Base-by-base conservation (phyloP, 2,797 vertebrate species). In the Epinephelus awoara region DNA sequence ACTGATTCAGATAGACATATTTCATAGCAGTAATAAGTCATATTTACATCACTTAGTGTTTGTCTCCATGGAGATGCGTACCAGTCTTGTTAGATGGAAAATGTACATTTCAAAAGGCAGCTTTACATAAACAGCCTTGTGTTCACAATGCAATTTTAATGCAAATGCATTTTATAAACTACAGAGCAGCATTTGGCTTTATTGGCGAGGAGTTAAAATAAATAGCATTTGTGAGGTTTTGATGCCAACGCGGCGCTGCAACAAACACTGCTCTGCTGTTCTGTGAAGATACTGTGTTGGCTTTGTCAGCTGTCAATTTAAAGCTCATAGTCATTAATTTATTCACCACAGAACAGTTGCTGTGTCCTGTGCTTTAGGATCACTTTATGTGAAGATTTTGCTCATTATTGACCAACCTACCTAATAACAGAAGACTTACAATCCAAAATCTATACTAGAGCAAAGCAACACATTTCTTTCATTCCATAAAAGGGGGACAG, bases 21-120 rank as follows among this genome's bases (percentile, higher is more conserved):
- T 70, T 42, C 56, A 1, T 59, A 42, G 46, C 66, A 51, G 70
- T 68, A 66, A 85, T 79, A 79, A 77, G 61, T 84, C 76, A 47
- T 57, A 42, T 69, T 83, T 54, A 74, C 46, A 63, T 83, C 67
- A 49, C 49, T 71, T 65, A 19, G 50, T 19, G 42, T 64, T 74
- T 61, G 70, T 87, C 64, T 75, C 67, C 38, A 6, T 21, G 44
- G 55, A 67, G 42, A 75, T 23, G 49, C 47, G 23, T 14, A 38
- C 8, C 56, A 56, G 19, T 79, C 75, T 56, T 63, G 54, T 71
- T 44, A 14, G 46, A 65, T 44, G 63, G 67, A 81, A 73, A 74
- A 62, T 57, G 67, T 54, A 51, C 76, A 86, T 82, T 73, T 82
- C 38, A 66, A 82, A 82, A 57, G 46, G 27, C 49, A 40, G 63